A percentile compares a stretch with the other conserved stretches of the same genome.
Conservation (phyloP, 2,797 vertebrate genomes). For the Sorex maritimensis region DNA sequence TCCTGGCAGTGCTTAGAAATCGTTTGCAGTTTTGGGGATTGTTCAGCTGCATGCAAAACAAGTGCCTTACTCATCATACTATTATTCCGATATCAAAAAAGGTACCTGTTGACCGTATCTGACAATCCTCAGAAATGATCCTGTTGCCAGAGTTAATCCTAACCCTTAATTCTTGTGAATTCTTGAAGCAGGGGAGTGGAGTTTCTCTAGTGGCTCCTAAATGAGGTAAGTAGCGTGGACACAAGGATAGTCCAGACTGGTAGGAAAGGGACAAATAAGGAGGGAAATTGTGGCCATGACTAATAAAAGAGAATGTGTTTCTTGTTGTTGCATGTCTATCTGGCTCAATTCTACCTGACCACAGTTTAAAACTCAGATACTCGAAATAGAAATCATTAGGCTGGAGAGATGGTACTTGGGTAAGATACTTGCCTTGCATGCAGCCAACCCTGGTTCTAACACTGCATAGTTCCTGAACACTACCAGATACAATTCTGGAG, state of each 20-base stretch:
- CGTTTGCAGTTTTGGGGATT: too few species aligned
- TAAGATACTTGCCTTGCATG: too few species aligned
- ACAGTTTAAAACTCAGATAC: constrained; percentile 34
- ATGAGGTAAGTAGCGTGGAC: background rate
- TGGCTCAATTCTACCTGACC: constrained; percentile 32
- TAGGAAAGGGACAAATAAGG: constrained; percentile 12
- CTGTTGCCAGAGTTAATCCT: constrained; percentile 52
- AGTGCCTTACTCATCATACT: too few species aligned
- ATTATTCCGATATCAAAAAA: background rate
- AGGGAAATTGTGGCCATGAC: background rate
- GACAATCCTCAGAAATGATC: constrained; percentile 46
- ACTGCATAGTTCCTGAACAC: too few species aligned
- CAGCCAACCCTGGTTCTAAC: too few species aligned
- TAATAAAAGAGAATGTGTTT: constrained; percentile 37
- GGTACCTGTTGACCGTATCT: background rate
- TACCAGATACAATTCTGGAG: too few species aligned
- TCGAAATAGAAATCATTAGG: constrained; percentile 21
- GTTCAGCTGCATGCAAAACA: too few species aligned
- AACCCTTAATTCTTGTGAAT: background rate
- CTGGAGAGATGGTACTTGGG: too few species aligned
- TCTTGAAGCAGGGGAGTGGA: background rate
- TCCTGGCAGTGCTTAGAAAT: too few species aligned
- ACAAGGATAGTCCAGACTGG: background rate
- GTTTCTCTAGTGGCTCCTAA: background rate
- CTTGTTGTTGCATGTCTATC: background rate